Evolutionary conservation across 1,140 invertebrate genomes (phyloP).

Genomic region (Littorina saxatilis): DNA sequence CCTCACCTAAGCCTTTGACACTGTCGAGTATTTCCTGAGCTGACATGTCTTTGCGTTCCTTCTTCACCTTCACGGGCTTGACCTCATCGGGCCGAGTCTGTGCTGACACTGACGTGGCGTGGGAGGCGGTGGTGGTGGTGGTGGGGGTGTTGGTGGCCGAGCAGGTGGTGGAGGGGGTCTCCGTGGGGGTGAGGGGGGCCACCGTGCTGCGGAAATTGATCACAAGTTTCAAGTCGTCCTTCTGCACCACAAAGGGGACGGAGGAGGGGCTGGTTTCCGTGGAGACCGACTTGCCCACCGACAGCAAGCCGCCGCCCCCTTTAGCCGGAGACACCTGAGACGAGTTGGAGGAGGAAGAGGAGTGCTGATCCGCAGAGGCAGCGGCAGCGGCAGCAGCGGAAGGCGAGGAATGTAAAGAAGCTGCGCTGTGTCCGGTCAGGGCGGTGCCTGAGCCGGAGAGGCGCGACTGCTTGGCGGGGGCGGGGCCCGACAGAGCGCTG

Average conservation of each 20-base stretch:
- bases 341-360: constrained; percentile 19
- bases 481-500: not conserved
- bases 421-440: constrained; percentile 14
- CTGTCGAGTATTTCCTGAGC: constrained; percentile 71
- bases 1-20: constrained; percentile 73
- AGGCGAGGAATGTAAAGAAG: constrained; percentile 51
- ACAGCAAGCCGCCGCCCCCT: constrained; percentile 21
- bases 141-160: constrained; percentile 24
- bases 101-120: not conserved
- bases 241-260: constrained; percentile 41
- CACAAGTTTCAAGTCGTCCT: constrained; percentile 43
- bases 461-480: not conserved
- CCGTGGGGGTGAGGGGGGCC: constrained; percentile 21
- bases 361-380: constrained; percentile 16
- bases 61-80: constrained; percentile 2
- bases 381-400: constrained; percentile 17
- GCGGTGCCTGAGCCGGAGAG: not conserved
- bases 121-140: constrained; percentile 12
- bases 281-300: not conserved
- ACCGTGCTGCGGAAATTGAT: constrained; percentile 36
- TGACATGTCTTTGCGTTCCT: constrained; percentile 71
- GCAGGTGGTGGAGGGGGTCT: not conserved
- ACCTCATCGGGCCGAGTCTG: not conserved
- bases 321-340: constrained; percentile 34
- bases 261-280: constrained; percentile 21